Evolutionary conservation across 2,888 invertebrate species (phyloP).

Genomic region (Elysia crispata): DNA sequence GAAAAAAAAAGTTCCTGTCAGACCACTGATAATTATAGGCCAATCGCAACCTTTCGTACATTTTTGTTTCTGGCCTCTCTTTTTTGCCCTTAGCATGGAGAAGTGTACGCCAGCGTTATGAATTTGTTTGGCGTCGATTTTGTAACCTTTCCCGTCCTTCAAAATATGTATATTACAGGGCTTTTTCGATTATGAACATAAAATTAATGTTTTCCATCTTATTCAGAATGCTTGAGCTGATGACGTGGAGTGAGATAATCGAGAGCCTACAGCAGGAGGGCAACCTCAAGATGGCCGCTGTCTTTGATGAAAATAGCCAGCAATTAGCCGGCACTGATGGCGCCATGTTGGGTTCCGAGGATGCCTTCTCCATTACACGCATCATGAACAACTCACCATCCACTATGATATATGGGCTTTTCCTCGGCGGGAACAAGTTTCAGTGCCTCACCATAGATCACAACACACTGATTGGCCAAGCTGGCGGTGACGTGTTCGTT

Average conservation of each 20-base stretch:
- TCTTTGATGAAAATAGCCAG: slow-evolving; percentile 53
- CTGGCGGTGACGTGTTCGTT: slow-evolving; percentile 46
- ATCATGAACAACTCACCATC: slow-evolving; percentile 35
- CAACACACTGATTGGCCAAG: slow-evolving; percentile 51
- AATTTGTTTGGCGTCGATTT: too few relatives aligned
- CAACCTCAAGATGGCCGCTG: slow-evolving; percentile 54
- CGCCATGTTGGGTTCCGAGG: slow-evolving; percentile 41
- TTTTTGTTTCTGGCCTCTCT: too few relatives aligned
- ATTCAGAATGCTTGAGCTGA: slow-evolving; percentile 55
- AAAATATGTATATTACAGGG: too few relatives aligned
- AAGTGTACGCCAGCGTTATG: too few relatives aligned
- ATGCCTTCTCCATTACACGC: slow-evolving; percentile 45
- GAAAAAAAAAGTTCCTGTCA: too few relatives aligned
- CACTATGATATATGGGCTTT: slow-evolving; percentile 48
- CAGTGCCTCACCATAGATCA: slow-evolving; percentile 52
- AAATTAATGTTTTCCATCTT: background rate
- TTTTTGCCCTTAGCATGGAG: too few relatives aligned
- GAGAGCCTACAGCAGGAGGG: slow-evolving; percentile 54
- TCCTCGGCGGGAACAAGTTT: slow-evolving; percentile 50
- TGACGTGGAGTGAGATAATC: slow-evolving; percentile 57
- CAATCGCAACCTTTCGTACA: too few relatives aligned
- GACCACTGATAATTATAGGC: too few relatives aligned
- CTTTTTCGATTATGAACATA: background rate
- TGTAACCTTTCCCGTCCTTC: too few relatives aligned
- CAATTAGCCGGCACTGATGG: slow-evolving; percentile 52